phyloP scores from a whole-genome alignment of 2,888 invertebrate genomes.

The Isotomurus palustris region DNA sequence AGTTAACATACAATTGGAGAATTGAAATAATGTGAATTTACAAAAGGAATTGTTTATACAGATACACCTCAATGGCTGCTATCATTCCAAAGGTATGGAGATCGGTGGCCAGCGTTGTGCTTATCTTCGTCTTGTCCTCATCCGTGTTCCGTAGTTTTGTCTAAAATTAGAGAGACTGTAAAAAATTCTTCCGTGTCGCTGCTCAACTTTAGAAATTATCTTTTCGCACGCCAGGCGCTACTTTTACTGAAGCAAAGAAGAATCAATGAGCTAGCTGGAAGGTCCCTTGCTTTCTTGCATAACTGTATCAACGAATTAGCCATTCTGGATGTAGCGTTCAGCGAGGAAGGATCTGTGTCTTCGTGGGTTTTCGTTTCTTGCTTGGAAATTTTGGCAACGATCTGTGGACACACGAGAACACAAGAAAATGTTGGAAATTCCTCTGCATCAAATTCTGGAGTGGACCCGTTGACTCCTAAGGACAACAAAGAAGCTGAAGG shows the following conservation, averaged over 20 bases:
- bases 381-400: slow-evolving; percentile 75
- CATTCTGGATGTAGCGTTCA: slow-evolving; percentile 66
- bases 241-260: slow-evolving; percentile 41
- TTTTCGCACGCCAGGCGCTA: slow-evolving; percentile 66
- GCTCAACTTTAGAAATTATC: slow-evolving; percentile 85
- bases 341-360: slow-evolving; percentile 75
- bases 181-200: slow-evolving; percentile 54
- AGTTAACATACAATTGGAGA: slow-evolving; percentile 1
- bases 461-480: background rate
- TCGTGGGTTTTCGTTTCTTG: slow-evolving; percentile 93
- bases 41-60: slow-evolving; percentile 46
- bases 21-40: slow-evolving; percentile 4
- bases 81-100: slow-evolving; percentile 72
- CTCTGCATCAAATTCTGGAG: background rate
- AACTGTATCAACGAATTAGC: slow-evolving; percentile 80
- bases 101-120: slow-evolving; percentile 77
- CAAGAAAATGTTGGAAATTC: background rate
- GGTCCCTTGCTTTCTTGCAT: slow-evolving; percentile 84
- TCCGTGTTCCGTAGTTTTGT: slow-evolving; percentile 20
- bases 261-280: slow-evolving; percentile 66
- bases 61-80: slow-evolving; percentile 81
- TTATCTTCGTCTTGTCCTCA: slow-evolving; percentile 47
- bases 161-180: slow-evolving; percentile 43
- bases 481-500: slow-evolving; percentile 2
- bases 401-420: slow-evolving; percentile 34